Base-by-base conservation (phyloP, 64 coral and sea anemone species). In the Cladopsammia gracilis region DNA sequence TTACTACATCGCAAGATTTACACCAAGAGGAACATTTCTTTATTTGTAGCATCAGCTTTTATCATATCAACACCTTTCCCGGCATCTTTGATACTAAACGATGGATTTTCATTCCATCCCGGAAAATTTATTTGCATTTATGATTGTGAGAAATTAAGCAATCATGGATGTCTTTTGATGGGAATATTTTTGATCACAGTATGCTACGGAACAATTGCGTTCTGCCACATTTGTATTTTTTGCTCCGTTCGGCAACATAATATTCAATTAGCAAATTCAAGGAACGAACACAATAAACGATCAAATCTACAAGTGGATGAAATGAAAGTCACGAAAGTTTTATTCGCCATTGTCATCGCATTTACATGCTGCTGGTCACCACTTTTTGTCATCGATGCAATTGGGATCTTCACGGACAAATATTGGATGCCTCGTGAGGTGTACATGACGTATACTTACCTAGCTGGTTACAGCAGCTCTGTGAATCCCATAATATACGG, bases 401-500 rank as follows among this genome's bases (percentile, higher is more conserved):
- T 92, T 13, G 69, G 74, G 10, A 46, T 82, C n/a, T 74, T 70
- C 10, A 61, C 25, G 2, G 89, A 77, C 5, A 85, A 92, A 57
- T 75, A 85, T 49, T 84, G 68, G 53, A 25, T 92, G 14, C 67
- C 79, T 50, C 78, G 90, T 50, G 43, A 16, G 24, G 89, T 59
- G 16, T 83, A 91, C 64, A 5, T 83, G 43, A 56, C 6, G 26
- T 73, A 67, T 66, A 91, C 56, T 10, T 72, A 71, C 48, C 65
- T 91, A 6, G 89, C 71, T 4, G 58, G 79, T 10, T 50, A 62
- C 11, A 85, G 90, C 56, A 49, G 53, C 14, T 70, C 90, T 25
- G 74, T 62, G 25, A 92, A 84, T 48, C 90, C 90, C 20, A 26
- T 92, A 2, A 91, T 91, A 2, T 91, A 91, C 25, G 89, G 89